Conservation (phyloP, 2,113 vertebrate species). For the Struthio camelus region DNA sequence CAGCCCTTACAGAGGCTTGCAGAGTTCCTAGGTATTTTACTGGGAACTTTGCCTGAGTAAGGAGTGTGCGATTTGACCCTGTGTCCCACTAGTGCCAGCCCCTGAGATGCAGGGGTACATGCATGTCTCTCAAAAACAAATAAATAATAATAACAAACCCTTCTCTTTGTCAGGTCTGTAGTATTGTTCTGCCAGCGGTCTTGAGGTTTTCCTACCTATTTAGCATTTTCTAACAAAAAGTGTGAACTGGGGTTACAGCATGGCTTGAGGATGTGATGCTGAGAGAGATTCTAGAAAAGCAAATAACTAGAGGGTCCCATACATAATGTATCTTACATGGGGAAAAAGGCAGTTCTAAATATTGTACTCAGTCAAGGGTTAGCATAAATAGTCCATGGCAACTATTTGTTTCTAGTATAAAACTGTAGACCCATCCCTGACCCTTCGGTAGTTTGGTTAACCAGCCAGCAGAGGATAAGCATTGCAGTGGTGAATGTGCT, state of each 20-base stretch:
- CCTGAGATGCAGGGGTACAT: neutral
- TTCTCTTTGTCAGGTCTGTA: neutral
- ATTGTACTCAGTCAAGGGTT: no score
- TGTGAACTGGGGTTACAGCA: neutral
- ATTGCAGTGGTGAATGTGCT: neutral
- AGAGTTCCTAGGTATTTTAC: neutral
- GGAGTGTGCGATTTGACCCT: neutral
- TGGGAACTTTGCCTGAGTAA: neutral
- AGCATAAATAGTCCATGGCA: neutral
- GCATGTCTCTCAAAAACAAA: neutral
- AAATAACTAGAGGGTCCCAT: neutral
- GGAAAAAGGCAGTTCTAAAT: no score
- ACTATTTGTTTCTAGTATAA: neutral
- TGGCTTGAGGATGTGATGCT: rapidly evolving
- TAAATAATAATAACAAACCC: neutral
- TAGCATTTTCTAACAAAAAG: neutral
- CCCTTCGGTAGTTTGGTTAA: neutral
- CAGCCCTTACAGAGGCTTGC: neutral
- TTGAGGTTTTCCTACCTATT: neutral
- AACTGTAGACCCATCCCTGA: no score
- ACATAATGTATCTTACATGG: neutral
- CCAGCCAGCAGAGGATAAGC: neutral
- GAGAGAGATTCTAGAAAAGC: neutral
- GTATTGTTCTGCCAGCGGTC: neutral
- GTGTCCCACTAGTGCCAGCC: neutral